Conservation (phyloP, 2,888 invertebrate species). For the Amphipyra tragopoginis region DNA sequence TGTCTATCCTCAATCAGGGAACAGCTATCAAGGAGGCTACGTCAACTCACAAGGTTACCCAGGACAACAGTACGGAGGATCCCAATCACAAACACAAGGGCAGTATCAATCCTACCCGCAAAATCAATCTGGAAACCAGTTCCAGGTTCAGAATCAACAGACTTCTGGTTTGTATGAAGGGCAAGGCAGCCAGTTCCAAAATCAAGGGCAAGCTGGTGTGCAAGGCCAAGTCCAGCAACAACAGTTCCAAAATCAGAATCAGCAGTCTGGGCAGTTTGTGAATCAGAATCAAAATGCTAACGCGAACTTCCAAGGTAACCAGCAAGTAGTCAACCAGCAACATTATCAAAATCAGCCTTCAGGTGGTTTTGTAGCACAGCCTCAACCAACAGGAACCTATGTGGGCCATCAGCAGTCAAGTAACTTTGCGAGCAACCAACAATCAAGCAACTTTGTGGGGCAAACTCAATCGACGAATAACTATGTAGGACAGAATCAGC, state of each 20-base stretch:
- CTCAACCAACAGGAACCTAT: constrained; percentile 38
- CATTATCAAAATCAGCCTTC: constrained; percentile 30
- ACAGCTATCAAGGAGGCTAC: constrained; percentile 52
- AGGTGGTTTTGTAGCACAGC: constrained; percentile 26
- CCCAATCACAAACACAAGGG: constrained; percentile 59
- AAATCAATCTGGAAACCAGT: constrained; percentile 47
- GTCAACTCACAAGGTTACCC: constrained; percentile 34
- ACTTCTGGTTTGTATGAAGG: constrained; percentile 31
- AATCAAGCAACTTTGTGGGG: constrained; percentile 27
- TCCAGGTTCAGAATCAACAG: constrained; percentile 54
- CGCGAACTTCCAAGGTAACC: constrained; percentile 47
- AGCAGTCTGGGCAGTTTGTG: constrained; percentile 46
- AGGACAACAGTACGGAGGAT: constrained; percentile 52
- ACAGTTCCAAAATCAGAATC: constrained; percentile 36
- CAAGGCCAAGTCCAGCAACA: constrained; percentile 30
- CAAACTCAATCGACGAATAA: constrained; percentile 34
- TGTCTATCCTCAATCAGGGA: constrained; percentile 52
- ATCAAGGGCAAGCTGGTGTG: constrained; percentile 50
- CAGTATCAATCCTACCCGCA: constrained; percentile 57
- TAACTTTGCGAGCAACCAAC: constrained; percentile 28
- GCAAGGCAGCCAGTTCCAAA: constrained; percentile 56
- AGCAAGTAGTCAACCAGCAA: constrained; percentile 30
- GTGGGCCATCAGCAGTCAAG: constrained; percentile 36
- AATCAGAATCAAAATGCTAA: constrained; percentile 50
- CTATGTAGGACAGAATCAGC: constrained; percentile 30